A percentile compares a stretch with the other conserved stretches of the same genome.
These are phyloP conservation scores for Cinclus mexicanus DNA, from an alignment of 2,113 vertebrate species.

Conservation along the genomic window DNA sequence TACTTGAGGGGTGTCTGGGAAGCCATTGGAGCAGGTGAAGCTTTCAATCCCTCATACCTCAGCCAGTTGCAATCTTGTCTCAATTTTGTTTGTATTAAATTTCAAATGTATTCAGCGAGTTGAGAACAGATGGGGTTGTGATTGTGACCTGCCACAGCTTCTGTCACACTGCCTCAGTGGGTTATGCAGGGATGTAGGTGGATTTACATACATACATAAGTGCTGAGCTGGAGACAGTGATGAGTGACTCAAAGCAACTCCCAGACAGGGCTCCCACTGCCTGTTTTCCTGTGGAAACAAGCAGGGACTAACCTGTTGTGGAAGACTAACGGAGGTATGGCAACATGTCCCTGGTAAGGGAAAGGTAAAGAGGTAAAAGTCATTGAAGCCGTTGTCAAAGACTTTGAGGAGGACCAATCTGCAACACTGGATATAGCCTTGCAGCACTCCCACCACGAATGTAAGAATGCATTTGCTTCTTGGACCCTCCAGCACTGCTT, in stretches of 20 bases:
- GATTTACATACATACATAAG: conserved; percentile 48
- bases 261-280: not conserved
- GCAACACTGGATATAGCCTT: not conserved
- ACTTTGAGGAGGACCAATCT: not conserved
- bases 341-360: not conserved
- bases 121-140: conserved; percentile 48
- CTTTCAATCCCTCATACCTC: not conserved
- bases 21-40: not conserved
- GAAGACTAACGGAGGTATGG: not conserved
- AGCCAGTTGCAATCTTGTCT: not conserved
- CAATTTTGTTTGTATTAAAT: conserved; percentile 18
- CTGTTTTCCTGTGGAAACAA: not conserved
- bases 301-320: not conserved
- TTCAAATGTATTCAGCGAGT: not conserved
- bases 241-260: not conserved
- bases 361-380: not conserved
- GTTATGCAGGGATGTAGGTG: conserved; percentile 3
- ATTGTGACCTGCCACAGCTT: conserved; percentile 47
- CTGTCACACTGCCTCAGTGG: conserved; percentile 9
- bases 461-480: not conserved
- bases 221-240: not conserved
- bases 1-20: not conserved
- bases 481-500: not conserved
- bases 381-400: not conserved
- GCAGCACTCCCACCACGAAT: not conserved